These are phyloP conservation scores for Tipula vernalis DNA, from an alignment of 2,888 invertebrate genomes.

Conservation along the genomic window DNA sequence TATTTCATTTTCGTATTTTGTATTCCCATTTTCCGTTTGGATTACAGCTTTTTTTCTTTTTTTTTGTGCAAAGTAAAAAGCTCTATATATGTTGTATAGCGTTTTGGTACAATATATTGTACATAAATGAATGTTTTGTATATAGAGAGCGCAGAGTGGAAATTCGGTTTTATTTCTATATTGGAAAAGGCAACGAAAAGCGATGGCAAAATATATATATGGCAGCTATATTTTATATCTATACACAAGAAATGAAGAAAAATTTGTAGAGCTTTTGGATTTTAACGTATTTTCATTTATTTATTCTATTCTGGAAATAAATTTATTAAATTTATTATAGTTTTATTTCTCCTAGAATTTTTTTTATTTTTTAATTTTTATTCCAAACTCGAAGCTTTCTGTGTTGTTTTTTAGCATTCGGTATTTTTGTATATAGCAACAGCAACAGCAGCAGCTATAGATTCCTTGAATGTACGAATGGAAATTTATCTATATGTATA, in stretches of 20 bases:
- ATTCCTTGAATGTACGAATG: background rate
- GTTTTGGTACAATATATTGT: background rate
- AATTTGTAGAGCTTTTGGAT: constrained; percentile 4
- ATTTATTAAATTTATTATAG: constrained; percentile 4
- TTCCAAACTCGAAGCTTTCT: background rate
- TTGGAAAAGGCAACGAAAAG: background rate
- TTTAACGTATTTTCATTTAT: constrained; percentile 4
- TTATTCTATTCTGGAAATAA: background rate
- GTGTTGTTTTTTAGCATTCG: background rate
- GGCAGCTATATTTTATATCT: background rate
- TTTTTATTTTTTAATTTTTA: background rate
- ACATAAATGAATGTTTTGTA: background rate
- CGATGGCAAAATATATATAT: background rate
- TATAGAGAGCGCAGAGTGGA: background rate
- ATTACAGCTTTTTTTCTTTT: background rate
- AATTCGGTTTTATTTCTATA: background rate
- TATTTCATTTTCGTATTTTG: background rate
- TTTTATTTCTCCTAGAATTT: background rate
- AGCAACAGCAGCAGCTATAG: background rate
- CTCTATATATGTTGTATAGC: background rate
- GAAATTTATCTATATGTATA: background rate
- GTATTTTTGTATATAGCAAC: background rate
- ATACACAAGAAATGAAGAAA: background rate
- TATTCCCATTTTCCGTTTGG: background rate
- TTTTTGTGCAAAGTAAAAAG: background rate